Conservation (phyloP, 2,113 vertebrate species). For the Cyphomyrus discorhynchus region DNA sequence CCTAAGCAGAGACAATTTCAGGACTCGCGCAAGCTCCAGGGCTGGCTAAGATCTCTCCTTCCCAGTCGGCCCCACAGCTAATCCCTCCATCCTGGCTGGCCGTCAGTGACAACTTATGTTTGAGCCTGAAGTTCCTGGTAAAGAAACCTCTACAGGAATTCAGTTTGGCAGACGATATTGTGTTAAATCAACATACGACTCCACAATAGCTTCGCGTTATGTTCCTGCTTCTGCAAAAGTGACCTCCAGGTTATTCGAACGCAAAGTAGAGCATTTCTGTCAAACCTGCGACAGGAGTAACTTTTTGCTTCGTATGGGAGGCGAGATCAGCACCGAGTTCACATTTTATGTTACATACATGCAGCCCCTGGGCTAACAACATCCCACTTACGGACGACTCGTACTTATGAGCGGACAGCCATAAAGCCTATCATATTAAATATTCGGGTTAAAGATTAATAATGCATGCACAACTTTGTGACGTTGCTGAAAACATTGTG, state of each 20-base stretch:
- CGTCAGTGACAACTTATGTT: neutral
- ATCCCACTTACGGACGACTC: neutral
- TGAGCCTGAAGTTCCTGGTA: neutral
- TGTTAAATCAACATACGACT: neutral
- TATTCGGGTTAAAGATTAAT: neutral
- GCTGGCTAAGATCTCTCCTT: neutral
- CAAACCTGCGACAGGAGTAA: neutral
- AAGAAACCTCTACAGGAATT: conserved; percentile 4
- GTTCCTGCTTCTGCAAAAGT: neutral
- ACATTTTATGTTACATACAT: neutral
- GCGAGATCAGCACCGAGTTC: neutral
- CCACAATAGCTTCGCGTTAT: neutral
- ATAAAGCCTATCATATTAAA: neutral
- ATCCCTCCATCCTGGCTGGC: neutral
- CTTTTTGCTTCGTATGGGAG: neutral
- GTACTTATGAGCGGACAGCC: neutral
- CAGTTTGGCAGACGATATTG: neutral
- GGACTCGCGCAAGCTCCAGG: neutral
- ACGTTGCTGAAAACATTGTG: neutral
- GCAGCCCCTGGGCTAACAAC: neutral
- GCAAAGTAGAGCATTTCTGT: neutral
- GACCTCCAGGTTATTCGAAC: neutral
- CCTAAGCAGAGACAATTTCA: neutral
- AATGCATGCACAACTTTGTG: neutral
- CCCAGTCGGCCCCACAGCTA: neutral